phyloP scores from a whole-genome alignment of 2,797 vertebrate species.

The Phyllotis vaccarum region DNA sequence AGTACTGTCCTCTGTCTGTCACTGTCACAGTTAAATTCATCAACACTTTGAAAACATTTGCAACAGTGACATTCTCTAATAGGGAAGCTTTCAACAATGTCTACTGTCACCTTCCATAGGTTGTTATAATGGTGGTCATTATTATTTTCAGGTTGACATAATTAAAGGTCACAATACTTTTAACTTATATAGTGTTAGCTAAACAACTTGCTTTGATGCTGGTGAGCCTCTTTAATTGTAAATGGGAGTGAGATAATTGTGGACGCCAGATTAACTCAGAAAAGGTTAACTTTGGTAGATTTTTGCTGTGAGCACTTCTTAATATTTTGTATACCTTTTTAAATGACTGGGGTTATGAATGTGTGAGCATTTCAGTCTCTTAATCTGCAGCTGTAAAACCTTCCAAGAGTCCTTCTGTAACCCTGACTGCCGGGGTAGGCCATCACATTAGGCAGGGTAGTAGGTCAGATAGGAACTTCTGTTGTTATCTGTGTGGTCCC shows the following conservation, averaged over 20 bases:
- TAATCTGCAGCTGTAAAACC: background rate
- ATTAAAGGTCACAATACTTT: background rate
- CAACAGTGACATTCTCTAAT: background rate
- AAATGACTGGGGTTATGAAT: background rate
- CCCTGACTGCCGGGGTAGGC: background rate
- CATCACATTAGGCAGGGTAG: background rate
- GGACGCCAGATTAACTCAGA: too few species aligned
- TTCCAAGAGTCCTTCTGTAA: background rate
- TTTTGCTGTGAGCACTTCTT: too few species aligned
- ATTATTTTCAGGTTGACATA: slow-evolving; percentile 18
- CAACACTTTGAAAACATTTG: background rate
- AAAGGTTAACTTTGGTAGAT: background rate
- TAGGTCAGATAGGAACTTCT: background rate
- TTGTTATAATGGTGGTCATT: background rate
- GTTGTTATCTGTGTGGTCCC: background rate
- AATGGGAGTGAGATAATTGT: background rate
- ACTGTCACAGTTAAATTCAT: slow-evolving; percentile 12
- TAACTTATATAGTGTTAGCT: background rate
- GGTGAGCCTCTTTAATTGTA: background rate
- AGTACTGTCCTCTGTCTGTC: background rate
- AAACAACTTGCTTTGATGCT: background rate
- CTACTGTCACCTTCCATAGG: background rate
- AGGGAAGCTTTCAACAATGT: background rate
- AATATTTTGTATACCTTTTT: background rate
- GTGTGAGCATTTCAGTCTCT: background rate